Evolutionary conservation across 2,113 vertebrate species (phyloP).

Genomic region (Ia io): DNA sequence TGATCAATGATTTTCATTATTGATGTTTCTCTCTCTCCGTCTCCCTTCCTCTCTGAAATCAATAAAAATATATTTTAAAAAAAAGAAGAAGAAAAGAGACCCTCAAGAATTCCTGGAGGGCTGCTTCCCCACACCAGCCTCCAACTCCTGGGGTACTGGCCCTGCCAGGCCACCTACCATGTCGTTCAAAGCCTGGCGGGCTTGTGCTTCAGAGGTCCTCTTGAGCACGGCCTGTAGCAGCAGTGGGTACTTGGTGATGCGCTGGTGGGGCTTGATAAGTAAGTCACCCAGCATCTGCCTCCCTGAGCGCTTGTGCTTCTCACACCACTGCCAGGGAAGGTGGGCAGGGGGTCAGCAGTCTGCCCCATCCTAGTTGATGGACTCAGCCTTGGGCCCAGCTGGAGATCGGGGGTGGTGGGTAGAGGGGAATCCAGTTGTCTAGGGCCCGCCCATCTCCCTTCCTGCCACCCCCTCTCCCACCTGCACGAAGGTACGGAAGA

Average conservation of each 20-base stretch:
- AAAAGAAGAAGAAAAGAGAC: neutral
- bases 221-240: conserved; percentile 89
- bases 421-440: neutral
- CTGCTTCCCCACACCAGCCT: neutral
- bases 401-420: neutral
- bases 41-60: no score
- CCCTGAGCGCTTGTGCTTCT: conserved; percentile 87
- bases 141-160: accelerated
- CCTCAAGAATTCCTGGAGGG: neutral
- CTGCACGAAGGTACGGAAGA: conserved; percentile 83
- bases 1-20: no score
- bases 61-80: no score
- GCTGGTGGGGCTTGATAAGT: conserved; percentile 90
- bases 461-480: conserved; percentile 61
- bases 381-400: neutral
- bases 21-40: no score
- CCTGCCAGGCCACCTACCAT: conserved; percentile 82
- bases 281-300: conserved; percentile 88
- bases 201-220: conserved; percentile 80
- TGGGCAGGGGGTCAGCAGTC: neutral
- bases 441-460: neutral
- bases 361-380: accelerated
- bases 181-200: conserved; percentile 78
- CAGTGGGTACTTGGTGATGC: conserved; percentile 91
- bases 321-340: conserved; percentile 85